These are phyloP conservation scores for Podarcis muralis DNA, from an alignment of 2,113 vertebrate genomes.

Conservation along the genomic window DNA sequence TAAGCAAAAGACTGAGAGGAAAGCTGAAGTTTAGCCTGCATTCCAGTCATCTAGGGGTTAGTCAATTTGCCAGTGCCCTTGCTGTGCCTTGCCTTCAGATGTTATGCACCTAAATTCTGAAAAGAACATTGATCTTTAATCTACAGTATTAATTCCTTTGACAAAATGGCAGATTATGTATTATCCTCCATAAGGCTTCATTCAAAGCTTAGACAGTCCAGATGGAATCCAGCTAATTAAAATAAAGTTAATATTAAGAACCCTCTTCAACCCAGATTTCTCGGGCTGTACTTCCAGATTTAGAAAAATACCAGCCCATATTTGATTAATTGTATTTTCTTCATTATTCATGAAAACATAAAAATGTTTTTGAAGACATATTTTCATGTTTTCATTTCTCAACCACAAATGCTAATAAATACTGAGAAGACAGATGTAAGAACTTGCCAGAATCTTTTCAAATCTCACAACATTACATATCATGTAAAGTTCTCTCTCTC, in stretches of 20 bases:
- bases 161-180: conserved; percentile 61
- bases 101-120: conserved; percentile 45
- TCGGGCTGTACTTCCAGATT: conserved; percentile 34
- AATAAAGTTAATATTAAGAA: conserved; percentile 59
- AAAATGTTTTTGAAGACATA: conserved; percentile 60
- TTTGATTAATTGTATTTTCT: conserved; percentile 65
- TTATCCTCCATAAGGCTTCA: conserved; percentile 63
- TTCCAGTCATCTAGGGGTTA: conserved; percentile 34
- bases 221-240: conserved; percentile 66
- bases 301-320: conserved; percentile 61
- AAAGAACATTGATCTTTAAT: conserved; percentile 64
- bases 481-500: conserved; percentile 18
- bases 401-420: conserved; percentile 48
- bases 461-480: conserved; percentile 35
- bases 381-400: conserved; percentile 68
- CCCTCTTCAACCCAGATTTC: conserved; percentile 49
- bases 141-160: conserved; percentile 62
- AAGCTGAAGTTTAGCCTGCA: conserved; percentile 7
- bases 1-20: neutral
- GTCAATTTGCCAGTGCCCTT: conserved; percentile 44
- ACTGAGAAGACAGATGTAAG: conserved; percentile 38
- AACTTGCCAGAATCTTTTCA: conserved; percentile 21
- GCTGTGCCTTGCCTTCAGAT: conserved; percentile 31
- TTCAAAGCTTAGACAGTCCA: conserved; percentile 52
- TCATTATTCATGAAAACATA: conserved; percentile 56